phyloP scores from a whole-genome alignment of 2,797 vertebrate genomes.

The Aphelocoma californica region DNA sequence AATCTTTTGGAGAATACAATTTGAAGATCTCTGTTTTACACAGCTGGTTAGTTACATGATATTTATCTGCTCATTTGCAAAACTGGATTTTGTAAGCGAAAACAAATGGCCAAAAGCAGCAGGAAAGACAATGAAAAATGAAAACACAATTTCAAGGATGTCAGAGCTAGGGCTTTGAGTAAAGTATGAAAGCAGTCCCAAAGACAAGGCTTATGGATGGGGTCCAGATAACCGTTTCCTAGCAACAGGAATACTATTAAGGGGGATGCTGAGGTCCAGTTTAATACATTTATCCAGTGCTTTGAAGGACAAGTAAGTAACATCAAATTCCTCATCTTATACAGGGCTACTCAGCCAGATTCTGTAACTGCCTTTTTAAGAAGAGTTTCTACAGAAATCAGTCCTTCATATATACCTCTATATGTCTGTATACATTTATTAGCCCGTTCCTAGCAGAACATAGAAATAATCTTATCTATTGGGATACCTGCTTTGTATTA shows the following conservation, averaged over 20 bases:
- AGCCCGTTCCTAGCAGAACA: background rate
- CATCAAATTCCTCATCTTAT: constrained; percentile 49
- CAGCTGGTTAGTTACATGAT: constrained; percentile 53
- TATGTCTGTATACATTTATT: background rate
- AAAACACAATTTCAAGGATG: constrained; percentile 65
- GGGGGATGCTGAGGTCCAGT: constrained; percentile 60
- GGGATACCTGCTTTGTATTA: background rate
- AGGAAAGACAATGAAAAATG: constrained; percentile 68
- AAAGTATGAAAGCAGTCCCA: constrained; percentile 44
- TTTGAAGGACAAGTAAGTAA: constrained; percentile 54
- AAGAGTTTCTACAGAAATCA: constrained; percentile 24
- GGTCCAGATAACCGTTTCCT: constrained; percentile 73
- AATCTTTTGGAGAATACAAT: background rate
- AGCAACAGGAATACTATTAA: constrained; percentile 76
- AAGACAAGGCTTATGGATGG: constrained; percentile 66
- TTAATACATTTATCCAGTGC: constrained; percentile 41
- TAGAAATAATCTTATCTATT: constrained; percentile 2
- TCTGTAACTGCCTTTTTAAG: background rate
- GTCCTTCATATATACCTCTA: background rate
- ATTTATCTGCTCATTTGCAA: constrained; percentile 69
- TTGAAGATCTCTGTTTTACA: constrained; percentile 47
- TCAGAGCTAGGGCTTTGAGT: constrained; percentile 54
- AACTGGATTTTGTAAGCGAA: constrained; percentile 67
- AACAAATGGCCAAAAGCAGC: constrained; percentile 64
- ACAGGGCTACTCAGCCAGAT: constrained; percentile 24